Conservation (phyloP, 2,113 vertebrate species). For the Mastomys coucha region DNA sequence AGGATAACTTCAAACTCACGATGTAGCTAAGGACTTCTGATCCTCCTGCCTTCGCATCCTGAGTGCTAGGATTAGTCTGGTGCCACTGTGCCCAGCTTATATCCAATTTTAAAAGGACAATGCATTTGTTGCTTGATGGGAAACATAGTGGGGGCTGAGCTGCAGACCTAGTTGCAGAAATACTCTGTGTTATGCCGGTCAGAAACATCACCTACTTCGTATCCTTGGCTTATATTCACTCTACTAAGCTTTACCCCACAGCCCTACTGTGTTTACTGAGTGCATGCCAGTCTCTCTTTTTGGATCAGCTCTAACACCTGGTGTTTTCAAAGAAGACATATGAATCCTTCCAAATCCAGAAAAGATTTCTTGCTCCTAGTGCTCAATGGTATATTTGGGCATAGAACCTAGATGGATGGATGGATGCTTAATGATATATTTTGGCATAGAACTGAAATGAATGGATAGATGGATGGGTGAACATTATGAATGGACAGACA, state of each 20-base stretch:
- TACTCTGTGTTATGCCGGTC: not conserved
- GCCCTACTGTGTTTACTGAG: not conserved
- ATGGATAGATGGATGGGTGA: not conserved
- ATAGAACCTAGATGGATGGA: not conserved
- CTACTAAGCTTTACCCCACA: not conserved
- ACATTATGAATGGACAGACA: not conserved
- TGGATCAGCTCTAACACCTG: too few relatives aligned
- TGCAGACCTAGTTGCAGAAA: not conserved
- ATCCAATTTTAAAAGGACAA: constrained; percentile 22
- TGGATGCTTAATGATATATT: too few relatives aligned
- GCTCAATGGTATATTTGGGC: not conserved
- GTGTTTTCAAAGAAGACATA: not conserved
- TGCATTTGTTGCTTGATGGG: not conserved
- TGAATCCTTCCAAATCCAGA: not conserved
- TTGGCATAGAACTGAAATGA: too few relatives aligned
- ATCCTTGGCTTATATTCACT: not conserved
- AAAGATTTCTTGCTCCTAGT: not conserved
- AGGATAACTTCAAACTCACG: not conserved
- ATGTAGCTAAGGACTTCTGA: too few relatives aligned
- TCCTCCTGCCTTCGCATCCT: not conserved
- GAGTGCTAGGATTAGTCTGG: not conserved
- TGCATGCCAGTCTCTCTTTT: not conserved
- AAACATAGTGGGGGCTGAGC: not conserved
- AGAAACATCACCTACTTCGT: not conserved
- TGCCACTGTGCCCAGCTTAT: not conserved